Conservation (phyloP, 2,113 vertebrate genomes). For the Rhinoderma darwinii region DNA sequence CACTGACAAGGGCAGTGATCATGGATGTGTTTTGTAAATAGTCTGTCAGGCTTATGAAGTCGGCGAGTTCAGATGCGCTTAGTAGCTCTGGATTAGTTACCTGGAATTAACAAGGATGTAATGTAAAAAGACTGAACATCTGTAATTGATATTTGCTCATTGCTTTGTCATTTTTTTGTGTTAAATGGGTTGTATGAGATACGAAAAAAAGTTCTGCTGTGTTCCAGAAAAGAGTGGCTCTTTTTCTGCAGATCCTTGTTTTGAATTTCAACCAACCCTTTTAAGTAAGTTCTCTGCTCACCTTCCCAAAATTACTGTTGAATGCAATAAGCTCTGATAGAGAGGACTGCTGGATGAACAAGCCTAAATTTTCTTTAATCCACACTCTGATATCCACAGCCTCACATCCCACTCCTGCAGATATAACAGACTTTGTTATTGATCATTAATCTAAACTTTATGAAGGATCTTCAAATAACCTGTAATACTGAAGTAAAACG, state of each 20-base stretch:
- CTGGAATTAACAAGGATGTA: background rate
- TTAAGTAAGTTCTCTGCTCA: background rate
- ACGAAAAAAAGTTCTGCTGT: no score
- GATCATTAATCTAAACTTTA: background rate
- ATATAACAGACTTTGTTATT: background rate
- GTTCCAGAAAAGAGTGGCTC: no score
- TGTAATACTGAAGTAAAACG: background rate
- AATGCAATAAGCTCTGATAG: background rate
- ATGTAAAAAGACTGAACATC: background rate
- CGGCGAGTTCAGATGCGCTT: conserved; percentile 21
- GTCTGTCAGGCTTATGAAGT: conserved; percentile 30
- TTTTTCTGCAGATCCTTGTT: background rate
- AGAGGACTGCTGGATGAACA: conserved; percentile 50
- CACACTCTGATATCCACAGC: conserved; percentile 7
- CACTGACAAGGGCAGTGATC: background rate
- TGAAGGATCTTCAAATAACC: background rate
- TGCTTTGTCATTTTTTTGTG: no score
- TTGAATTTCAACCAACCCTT: background rate
- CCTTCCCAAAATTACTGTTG: conserved; percentile 50
- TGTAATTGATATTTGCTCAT: background rate
- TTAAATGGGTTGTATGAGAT: no score
- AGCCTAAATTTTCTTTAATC: conserved; percentile 41
- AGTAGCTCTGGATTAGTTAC: conserved; percentile 13
- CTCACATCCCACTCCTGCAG: conserved; percentile 55
- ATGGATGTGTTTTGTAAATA: conserved; percentile 41